Evolutionary conservation across 2,888 invertebrate species (phyloP), one percentile per base, ranked within the genome.

Genomic region (Nymphalis c-album): DNA sequence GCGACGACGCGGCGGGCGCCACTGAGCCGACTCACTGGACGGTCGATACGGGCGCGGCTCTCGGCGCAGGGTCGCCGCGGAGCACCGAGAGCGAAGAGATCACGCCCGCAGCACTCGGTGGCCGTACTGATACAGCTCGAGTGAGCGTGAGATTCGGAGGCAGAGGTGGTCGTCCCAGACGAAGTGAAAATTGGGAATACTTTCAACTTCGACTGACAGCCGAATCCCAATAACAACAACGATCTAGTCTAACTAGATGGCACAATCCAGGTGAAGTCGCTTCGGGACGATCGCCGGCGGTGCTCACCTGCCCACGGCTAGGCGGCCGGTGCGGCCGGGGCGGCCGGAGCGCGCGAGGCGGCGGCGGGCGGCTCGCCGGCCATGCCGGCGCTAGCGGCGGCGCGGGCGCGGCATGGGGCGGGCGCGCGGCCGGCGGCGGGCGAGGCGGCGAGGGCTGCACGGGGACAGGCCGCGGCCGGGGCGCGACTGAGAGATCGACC

Each of bases 351-450:
- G 74, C 81, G 79, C 80, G 75, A 78, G 53, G 61, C 60, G 67
- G 67, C 64, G 60, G 75, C 74, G 77, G 76, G 75, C 76, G 78
- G 76, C 76, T 68, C 73, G 76, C 74, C 69, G 72, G 73, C 81
- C 83, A 82, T 82, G 85, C 83, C 84, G 82, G 81, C 82, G 85
- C 85, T 84, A 82, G 83, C 81, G 84, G 80, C 80, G 82, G 78
- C 82, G 83, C 84, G 82, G 82, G 78, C 78, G 74, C 74, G 76
- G 78, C 79, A 77, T 75, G 76, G 80, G 85, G 84, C 84, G 83
- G 78, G 82, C 80, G 81, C 82, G 82, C 80, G 78, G 84, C 83
- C 85, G 81, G 83, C 78, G 78, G 77, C 76, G 77, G 78, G 81
- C 80, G 80, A 80, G 80, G 81, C 79, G 79, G 79, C 78, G 78